Conservation (phyloP, 2,797 vertebrate genomes). For the Carcharodon carcharias region DNA sequence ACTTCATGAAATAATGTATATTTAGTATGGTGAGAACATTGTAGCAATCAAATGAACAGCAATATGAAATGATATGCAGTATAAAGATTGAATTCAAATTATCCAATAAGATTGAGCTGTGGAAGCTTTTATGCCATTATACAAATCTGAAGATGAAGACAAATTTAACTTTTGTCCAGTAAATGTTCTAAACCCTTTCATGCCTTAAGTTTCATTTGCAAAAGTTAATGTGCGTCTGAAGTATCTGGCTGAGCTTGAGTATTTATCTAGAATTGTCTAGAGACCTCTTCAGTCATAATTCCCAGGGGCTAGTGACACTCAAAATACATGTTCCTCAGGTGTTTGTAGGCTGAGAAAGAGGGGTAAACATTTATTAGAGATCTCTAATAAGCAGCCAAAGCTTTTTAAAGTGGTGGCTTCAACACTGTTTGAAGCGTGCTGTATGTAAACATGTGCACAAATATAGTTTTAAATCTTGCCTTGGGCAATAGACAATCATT, state of each 20-base stretch:
- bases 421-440: neutral
- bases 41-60: neutral
- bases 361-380: constrained; percentile 7
- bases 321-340: constrained; percentile 12
- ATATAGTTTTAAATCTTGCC: neutral
- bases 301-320: neutral
- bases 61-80: neutral
- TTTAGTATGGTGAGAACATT: neutral
- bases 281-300: neutral
- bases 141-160: neutral
- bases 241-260: neutral
- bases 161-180: neutral
- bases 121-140: neutral
- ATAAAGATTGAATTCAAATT: neutral
- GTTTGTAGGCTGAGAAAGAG: neutral
- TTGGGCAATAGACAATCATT: neutral
- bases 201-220: neutral
- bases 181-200: neutral
- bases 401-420: neutral
- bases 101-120: neutral
- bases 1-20: neutral
- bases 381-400: neutral
- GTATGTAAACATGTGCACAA: neutral
- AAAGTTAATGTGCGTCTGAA: neutral
- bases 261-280: neutral